A percentile compares a stretch with the other conserved stretches of the same genome.
Conservation (phyloP, 2,888 invertebrate species). For the Meteorus colon region DNA sequence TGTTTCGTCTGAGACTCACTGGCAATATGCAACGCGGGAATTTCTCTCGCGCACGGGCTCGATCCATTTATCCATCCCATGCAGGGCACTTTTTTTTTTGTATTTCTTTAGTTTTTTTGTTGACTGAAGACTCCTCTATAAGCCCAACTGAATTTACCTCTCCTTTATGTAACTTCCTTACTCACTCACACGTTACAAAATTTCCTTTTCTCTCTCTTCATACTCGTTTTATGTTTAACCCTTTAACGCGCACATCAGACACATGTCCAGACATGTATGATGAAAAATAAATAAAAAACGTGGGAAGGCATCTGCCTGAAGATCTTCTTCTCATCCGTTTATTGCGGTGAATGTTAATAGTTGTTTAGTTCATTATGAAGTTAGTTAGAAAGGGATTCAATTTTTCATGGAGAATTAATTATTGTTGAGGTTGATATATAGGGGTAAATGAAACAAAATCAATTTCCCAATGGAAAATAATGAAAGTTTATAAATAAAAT, state of each 20-base stretch:
- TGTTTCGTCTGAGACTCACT: slow-evolving; percentile 28
- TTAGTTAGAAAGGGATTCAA: background rate
- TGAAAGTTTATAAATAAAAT: background rate
- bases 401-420: too few relatives aligned
- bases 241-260: slow-evolving; percentile 64
- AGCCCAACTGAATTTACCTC: slow-evolving; percentile 59
- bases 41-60: slow-evolving; percentile 55
- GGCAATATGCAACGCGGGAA: slow-evolving; percentile 41
- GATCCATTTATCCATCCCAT: slow-evolving; percentile 59
- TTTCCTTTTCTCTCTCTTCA: background rate
- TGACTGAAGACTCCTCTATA: slow-evolving; percentile 39
- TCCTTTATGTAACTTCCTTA: slow-evolving; percentile 5
- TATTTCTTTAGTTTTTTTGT: slow-evolving; percentile 41
- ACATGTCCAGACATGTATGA: slow-evolving; percentile 62
- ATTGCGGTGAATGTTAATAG: slow-evolving; percentile 6
- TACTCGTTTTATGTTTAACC: slow-evolving; percentile 55
- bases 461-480: background rate
- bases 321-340: slow-evolving; percentile 38
- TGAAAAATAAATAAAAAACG: slow-evolving; percentile 59
- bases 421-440: too few relatives aligned
- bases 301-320: slow-evolving; percentile 69
- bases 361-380: background rate
- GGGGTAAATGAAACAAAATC: background rate
- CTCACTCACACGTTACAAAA: slow-evolving; percentile 30
- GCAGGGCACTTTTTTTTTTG: slow-evolving; percentile 56